phyloP scores from a whole-genome alignment of 2,888 invertebrate genomes.

The Pseudanteris insignis region DNA sequence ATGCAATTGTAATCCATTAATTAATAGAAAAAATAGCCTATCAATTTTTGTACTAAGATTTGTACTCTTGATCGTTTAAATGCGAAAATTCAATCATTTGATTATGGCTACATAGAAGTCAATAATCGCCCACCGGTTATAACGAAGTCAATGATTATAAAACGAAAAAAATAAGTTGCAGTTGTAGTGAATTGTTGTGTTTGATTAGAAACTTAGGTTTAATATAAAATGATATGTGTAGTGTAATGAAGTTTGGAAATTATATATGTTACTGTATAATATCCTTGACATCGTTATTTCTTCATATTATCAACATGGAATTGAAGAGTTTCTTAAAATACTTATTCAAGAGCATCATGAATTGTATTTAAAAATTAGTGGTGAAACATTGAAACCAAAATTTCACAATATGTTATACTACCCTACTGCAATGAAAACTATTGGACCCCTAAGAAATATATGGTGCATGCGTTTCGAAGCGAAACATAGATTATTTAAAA shows the following conservation, averaged over 20 bases:
- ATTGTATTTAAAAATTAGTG: conserved; percentile 11
- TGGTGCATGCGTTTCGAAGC: conserved; percentile 8
- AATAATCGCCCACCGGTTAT: conserved; percentile 5
- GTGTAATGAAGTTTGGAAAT: conserved; percentile 12
- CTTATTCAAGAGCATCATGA: conserved; percentile 29
- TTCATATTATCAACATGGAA: conserved; percentile 14
- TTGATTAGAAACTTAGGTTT: conserved; percentile 17
- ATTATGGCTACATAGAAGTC: conserved; percentile 10
- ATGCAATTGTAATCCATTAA: neutral
- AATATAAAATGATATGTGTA: conserved; percentile 20
- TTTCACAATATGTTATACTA: conserved; percentile 18
- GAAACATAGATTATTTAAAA: conserved; percentile 2
- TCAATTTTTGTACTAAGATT: no score
- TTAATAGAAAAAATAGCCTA: conserved; percentile 2
- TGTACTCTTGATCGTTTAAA: no score
- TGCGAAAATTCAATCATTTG: conserved; percentile 4
- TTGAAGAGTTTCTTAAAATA: conserved; percentile 4
- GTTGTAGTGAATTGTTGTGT: conserved; percentile 14
- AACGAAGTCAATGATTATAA: neutral
- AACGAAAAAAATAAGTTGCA: conserved; percentile 8
- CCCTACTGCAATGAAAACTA: conserved; percentile 3
- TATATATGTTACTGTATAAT: conserved; percentile 45
- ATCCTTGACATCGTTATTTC: conserved; percentile 24
- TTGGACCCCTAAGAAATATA: conserved; percentile 10
- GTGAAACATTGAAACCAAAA: conserved; percentile 26